Conservation (phyloP, 2,888 invertebrate genomes). For the Trilocha varians region DNA sequence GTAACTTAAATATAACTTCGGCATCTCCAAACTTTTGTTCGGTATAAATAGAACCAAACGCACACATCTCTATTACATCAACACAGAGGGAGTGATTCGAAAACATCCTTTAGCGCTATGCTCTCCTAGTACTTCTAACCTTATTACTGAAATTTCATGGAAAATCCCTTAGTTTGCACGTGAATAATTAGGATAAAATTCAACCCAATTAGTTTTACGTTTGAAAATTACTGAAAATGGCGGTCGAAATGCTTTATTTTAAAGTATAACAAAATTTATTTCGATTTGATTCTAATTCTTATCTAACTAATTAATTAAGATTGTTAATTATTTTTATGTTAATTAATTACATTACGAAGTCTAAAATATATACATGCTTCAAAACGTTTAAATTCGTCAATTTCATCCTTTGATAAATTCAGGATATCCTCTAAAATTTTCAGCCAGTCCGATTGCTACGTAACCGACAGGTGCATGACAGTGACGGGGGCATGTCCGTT, state of each 20-base stretch:
- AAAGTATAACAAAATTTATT: too few species aligned
- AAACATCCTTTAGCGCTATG: constrained; percentile 28
- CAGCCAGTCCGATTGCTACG: background rate
- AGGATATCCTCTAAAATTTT: background rate
- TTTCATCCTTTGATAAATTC: too few species aligned
- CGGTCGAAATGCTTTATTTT: too few species aligned
- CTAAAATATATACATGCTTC: too few species aligned
- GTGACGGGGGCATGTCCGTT: constrained; percentile 57
- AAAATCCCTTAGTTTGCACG: constrained; percentile 22
- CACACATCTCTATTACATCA: constrained; percentile 18
- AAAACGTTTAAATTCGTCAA: too few species aligned
- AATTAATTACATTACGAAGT: too few species aligned
- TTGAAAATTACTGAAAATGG: background rate
- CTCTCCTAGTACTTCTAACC: constrained; percentile 60
- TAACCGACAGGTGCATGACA: constrained; percentile 34
- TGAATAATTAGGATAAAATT: background rate
- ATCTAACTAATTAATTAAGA: too few species aligned
- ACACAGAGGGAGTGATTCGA: background rate
- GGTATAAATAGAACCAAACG: constrained; percentile 9
- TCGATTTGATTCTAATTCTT: too few species aligned
- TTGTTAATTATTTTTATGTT: too few species aligned
- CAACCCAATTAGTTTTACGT: background rate
- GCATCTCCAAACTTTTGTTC: background rate
- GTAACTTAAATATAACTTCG: background rate
- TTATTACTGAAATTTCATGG: constrained; percentile 69